phyloP scores from a whole-genome alignment of 1,140 invertebrate genomes.

The Heliothis virescens region DNA sequence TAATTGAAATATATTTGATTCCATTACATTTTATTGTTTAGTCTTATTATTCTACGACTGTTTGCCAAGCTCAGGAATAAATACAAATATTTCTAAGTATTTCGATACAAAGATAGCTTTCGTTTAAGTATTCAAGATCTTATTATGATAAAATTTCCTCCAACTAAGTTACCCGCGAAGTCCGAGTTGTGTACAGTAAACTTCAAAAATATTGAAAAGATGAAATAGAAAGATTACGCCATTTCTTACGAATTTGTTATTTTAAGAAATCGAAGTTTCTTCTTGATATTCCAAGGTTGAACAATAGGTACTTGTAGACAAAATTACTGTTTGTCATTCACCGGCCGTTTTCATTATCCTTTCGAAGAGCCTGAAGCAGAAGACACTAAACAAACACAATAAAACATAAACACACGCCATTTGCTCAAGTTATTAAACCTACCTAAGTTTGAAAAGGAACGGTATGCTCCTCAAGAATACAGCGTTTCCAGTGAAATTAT shows the following conservation, averaged over 20 bases:
- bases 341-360: constrained; percentile 23
- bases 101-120: not conserved
- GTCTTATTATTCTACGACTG: not conserved
- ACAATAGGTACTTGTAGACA: not conserved
- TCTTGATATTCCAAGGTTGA: too few relatives aligned
- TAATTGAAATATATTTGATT: not conserved
- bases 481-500: constrained; percentile 23
- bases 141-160: not conserved
- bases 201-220: too few relatives aligned
- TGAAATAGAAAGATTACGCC: too few relatives aligned
- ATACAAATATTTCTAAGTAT: not conserved
- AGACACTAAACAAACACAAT: constrained; percentile 25
- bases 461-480: constrained; percentile 24
- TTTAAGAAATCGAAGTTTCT: too few relatives aligned
- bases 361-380: constrained; percentile 13
- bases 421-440: constrained; percentile 29
- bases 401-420: constrained; percentile 39
- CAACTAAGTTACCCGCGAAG: not conserved
- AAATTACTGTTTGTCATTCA: constrained; percentile 13
- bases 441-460: constrained; percentile 31
- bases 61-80: too few relatives aligned
- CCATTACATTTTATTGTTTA: not conserved
- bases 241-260: too few relatives aligned
- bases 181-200: not conserved
- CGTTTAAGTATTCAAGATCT: not conserved